Evolutionary conservation across 2,797 vertebrate genomes (phyloP).

Genomic region (Meriones psammophilus): DNA sequence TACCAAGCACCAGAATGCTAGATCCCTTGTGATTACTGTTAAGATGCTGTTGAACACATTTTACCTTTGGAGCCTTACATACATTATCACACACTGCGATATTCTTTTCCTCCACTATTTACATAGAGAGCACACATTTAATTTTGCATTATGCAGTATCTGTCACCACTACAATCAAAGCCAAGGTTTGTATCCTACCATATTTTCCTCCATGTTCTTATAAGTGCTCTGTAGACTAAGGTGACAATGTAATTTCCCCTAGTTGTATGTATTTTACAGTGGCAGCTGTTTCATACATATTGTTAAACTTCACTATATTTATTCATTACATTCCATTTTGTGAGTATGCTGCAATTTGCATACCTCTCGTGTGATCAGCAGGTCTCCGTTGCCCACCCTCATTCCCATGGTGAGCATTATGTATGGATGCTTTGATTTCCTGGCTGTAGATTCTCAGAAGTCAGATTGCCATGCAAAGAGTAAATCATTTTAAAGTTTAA

Average conservation of each 20-base stretch:
- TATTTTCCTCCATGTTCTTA: background rate
- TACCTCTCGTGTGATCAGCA: background rate
- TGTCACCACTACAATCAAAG: background rate
- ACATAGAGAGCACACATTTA: background rate
- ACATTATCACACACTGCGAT: background rate
- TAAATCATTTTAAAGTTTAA: constrained; percentile 42
- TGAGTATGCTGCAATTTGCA: background rate
- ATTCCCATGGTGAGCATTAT: background rate
- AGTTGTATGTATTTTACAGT: constrained; percentile 42
- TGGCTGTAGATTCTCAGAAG: constrained; percentile 24
- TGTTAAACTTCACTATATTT: constrained; percentile 35
- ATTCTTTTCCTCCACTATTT: background rate
- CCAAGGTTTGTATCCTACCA: background rate
- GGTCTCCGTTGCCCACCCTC: background rate
- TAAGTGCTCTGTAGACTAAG: background rate
- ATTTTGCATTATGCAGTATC: background rate
- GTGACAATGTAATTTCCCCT: background rate
- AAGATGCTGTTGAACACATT: background rate
- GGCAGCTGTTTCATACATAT: background rate
- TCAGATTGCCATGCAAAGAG: background rate
- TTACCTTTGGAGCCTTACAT: background rate
- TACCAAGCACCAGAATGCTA: background rate
- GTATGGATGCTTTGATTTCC: background rate
- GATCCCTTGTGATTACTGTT: background rate
- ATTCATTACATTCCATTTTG: background rate